A percentile compares a stretch with the other conserved stretches of the same genome.
Conservation (phyloP, 1,140 invertebrate genomes). For the Magallana gigas region DNA sequence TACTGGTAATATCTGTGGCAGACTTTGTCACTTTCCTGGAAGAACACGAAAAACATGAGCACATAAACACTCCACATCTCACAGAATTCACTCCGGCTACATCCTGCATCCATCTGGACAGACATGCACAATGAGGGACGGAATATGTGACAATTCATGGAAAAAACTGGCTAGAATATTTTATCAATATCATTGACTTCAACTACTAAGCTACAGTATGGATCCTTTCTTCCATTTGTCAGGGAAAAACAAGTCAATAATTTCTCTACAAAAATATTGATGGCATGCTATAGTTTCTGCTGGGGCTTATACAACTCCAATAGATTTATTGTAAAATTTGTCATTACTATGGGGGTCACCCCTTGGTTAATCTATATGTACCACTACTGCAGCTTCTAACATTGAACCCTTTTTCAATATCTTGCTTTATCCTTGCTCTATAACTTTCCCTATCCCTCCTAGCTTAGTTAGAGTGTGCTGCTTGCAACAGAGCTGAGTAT, state of each 20-base stretch:
- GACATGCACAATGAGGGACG: constrained; percentile 38
- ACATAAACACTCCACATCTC: constrained; percentile 33
- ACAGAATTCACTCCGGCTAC: constrained; percentile 38
- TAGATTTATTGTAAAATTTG: constrained; percentile 63
- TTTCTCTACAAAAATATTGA: constrained; percentile 68
- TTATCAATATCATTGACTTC: constrained; percentile 68
- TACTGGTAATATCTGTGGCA: not conserved
- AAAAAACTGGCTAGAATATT: constrained; percentile 54
- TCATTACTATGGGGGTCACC: constrained; percentile 52
- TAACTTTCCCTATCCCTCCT: not conserved
- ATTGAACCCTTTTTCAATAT: constrained; percentile 49
- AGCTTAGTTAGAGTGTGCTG: not conserved
- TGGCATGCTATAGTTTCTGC: constrained; percentile 52
- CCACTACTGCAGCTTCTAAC: constrained; percentile 28
- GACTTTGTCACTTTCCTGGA: not conserved
- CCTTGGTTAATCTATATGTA: constrained; percentile 45
- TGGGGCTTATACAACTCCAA: constrained; percentile 61
- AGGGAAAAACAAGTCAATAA: constrained; percentile 63
- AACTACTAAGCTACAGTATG: constrained; percentile 54
- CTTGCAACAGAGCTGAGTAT: not conserved
- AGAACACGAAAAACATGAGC: constrained; percentile 17
- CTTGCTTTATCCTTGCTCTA: not conserved
- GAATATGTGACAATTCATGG: constrained; percentile 43
- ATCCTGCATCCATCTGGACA: constrained; percentile 51
- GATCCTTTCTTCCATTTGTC: constrained; percentile 58